Evolutionary conservation across 2,797 vertebrate genomes (phyloP), one percentile per base, ranked within the genome.

Genomic region (Ctenopoma multispine): DNA sequence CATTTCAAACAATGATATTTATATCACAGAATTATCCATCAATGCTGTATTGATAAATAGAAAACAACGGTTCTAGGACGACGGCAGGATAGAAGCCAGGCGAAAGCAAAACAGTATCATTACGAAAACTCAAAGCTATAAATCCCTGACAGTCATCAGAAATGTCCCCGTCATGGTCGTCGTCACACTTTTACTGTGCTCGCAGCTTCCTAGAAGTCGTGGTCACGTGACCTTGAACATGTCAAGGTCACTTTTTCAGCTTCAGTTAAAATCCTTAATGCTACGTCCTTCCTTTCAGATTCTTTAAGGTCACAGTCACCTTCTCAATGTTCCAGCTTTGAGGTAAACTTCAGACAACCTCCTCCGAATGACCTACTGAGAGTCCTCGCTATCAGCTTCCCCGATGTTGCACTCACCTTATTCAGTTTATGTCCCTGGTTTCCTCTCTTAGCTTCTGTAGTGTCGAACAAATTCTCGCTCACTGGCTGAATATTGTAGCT

Each of bases 211-310:
- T 34, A 5, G 17, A 44, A 18, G 51, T 63, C 57, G 53, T 4
- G 21, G 1, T n/a, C 62, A 3, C 8, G 31, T 17, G 8, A 31
- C 4, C 18, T 20, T 24, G 44, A 12, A n/a, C 24, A 12, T 0
- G 31, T 47, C 77, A 81, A 81, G 79, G 84, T 84, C 59, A 77
- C 55, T 18, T 40, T 21, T 38, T 31, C 49, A 63, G n/a, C 51
- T 38, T 31, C 7, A n/a, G 13, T 15, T 23, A 6, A 34, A 34
- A 9, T 34, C 31, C 31, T 34, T 9, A 17, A 14, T 12, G 21
- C 15, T 9, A 38, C 10, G 36, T 36, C 13, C 20, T 29, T 34
- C 21, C 36, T 36, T 17, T 56, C 20, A 51, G 31, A 9, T 10
- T 66, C 24, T 12, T 18, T 10, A 46, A 48, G 20, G 36, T 61